phyloP scores from a whole-genome alignment of 2,797 vertebrate genomes.

The Pelobates cultripes region DNA sequence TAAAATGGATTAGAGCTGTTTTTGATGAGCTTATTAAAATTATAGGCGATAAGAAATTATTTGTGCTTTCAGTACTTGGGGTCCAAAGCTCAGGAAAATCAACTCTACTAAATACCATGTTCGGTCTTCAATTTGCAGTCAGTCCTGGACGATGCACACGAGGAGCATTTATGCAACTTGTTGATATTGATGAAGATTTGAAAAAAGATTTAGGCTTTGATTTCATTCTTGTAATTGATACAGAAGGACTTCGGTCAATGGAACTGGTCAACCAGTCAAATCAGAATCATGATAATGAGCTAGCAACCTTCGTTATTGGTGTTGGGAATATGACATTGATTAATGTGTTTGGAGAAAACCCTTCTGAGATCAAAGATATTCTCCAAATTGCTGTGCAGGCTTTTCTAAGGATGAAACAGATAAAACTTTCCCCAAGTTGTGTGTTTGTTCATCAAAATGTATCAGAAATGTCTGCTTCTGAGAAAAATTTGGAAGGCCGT shows the following conservation, averaged over 20 bases:
- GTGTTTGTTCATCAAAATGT: conserved; percentile 73
- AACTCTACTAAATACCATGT: conserved; percentile 78
- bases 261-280: conserved; percentile 60
- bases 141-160: conserved; percentile 72
- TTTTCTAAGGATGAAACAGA: conserved; percentile 71
- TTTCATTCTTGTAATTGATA: conserved; percentile 68
- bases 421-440: conserved; percentile 65
- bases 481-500: conserved; percentile 66
- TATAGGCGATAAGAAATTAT: conserved; percentile 69
- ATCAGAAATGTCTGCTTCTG: conserved; percentile 63
- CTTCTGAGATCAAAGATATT: conserved; percentile 71
- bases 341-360: conserved; percentile 74
- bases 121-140: conserved; percentile 77
- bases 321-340: conserved; percentile 74
- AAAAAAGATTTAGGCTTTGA: conserved; percentile 56
- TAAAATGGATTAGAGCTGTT: conserved; percentile 72
- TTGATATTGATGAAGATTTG: conserved; percentile 60
- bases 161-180: conserved; percentile 76
- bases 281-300: conserved; percentile 68
- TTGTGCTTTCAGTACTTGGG: conserved; percentile 77
- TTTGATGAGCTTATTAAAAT: conserved; percentile 70
- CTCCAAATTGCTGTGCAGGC: conserved; percentile 72
- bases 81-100: conserved; percentile 80
- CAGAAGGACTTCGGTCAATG: conserved; percentile 67
- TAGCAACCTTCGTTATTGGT: conserved; percentile 74